Evolutionary conservation across 1,140 invertebrate genomes (phyloP).

Genomic region (Calosoma granatense): DNA sequence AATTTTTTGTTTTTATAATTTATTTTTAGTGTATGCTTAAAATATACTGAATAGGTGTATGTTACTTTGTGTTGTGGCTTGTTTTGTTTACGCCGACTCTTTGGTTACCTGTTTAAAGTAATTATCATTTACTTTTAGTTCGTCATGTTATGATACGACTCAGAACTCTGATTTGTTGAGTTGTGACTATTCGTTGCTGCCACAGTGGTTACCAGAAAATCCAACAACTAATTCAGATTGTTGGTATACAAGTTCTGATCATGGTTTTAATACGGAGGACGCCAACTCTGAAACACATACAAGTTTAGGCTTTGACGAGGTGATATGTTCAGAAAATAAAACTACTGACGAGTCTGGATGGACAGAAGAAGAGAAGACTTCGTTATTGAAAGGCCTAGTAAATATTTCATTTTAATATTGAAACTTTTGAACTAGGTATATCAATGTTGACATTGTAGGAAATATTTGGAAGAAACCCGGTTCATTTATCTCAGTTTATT

Average conservation of each 20-base stretch:
- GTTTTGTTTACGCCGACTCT: neutral
- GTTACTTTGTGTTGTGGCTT: neutral
- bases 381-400: slow-evolving; percentile 49
- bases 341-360: slow-evolving; percentile 35
- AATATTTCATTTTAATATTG: slow-evolving; percentile 17
- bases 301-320: slow-evolving; percentile 1
- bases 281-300: neutral
- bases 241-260: slow-evolving; percentile 23
- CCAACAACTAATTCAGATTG: slow-evolving; percentile 38
- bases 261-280: slow-evolving; percentile 9
- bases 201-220: slow-evolving; percentile 54
- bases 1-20: slow-evolving; percentile 5
- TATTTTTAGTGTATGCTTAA: neutral
- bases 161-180: slow-evolving; percentile 41
- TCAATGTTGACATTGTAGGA: slow-evolving; percentile 33
- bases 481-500: slow-evolving; percentile 50
- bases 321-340: slow-evolving; percentile 26
- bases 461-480: slow-evolving; percentile 51
- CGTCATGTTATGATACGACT: slow-evolving; percentile 35
- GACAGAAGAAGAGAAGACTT: slow-evolving; percentile 44
- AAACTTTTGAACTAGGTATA: neutral
- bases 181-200: slow-evolving; percentile 51
- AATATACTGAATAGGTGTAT: slow-evolving; percentile 20
- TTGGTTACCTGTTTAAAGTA: neutral
- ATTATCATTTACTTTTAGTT: slow-evolving; percentile 13